phyloP scores from a whole-genome alignment of 64 coral and sea anemone species.

The Trachythela sp. region DNA sequence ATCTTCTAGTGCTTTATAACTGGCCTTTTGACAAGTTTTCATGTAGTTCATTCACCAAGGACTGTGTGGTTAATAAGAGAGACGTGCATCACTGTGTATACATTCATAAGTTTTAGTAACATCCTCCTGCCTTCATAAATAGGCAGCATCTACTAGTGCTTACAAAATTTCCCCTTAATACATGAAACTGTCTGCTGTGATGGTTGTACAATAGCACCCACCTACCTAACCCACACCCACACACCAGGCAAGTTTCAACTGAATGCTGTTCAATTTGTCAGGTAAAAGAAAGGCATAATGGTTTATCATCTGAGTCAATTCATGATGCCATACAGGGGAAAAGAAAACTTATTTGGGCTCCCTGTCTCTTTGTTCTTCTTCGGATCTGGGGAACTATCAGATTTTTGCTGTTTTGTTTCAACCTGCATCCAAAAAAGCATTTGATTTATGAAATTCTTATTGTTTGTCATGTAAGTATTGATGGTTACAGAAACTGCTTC shows the following conservation, averaged over 20 bases:
- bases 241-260: not conserved
- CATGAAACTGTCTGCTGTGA: no score
- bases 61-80: no score
- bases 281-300: not conserved
- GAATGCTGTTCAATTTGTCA: slow-evolving; percentile 8
- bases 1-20: no score
- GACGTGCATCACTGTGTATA: no score
- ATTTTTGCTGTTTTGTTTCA: slow-evolving; percentile 55
- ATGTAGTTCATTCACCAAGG: no score
- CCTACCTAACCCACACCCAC: slow-evolving; percentile 11
- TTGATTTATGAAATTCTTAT: not conserved
- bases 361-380: slow-evolving; percentile 68
- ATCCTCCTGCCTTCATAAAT: no score
- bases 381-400: slow-evolving; percentile 85
- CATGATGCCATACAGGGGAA: slow-evolving; percentile 55
- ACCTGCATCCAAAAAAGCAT: not conserved
- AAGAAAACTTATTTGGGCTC: slow-evolving; percentile 66
- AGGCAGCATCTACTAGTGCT: no score
- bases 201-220: no score
- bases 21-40: no score
- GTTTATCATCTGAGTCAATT: slow-evolving; percentile 48
- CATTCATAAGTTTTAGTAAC: not conserved
- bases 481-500: not conserved
- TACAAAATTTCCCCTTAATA: no score
- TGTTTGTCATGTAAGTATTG: slow-evolving; percentile 16